Evolutionary conservation across 2,888 invertebrate genomes (phyloP), one percentile per base, ranked within the genome.

Genomic region (Synergus gifuensis): DNA sequence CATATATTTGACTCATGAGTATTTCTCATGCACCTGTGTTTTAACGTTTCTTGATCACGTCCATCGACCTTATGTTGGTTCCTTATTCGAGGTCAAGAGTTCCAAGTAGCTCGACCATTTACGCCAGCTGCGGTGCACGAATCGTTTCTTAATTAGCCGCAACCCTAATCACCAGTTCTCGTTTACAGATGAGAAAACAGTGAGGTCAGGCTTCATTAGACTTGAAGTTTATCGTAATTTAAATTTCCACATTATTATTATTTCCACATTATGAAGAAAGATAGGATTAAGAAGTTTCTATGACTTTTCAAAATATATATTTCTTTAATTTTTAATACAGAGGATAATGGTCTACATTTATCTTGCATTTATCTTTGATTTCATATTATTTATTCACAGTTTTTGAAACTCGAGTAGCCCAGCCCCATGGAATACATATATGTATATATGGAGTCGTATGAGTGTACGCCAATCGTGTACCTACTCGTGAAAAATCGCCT

Each of bases 111-210:
- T 82, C 77, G 78, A 78, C 83, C 81, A 80, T 82, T 83, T 69
- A 79, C 82, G 87, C 86, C 89, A 88, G 87, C 86, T 86, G 88
- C 82, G 82, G 80, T 83, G 85, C 86, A 85, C 46, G 83, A 82
- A 83, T 83, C 82, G 83, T 82, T 87, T 87, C 88, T 88, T 89
- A 89, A 89, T 89, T 89, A 88, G 88, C 85, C 81, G 82, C 82
- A 81, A 85, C 85, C 86, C 84, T 87, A 83, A 87, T 85, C 85
- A 87, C 86, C 81, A 82, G 86, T 83, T 83, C 49, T 69, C 40
- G 40, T 36, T 54, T 73, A 40, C 54, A 11, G 36, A 73, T 73
- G 73, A 54, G n/a, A 36, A 40, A 73, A 54, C 16, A 42, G 66
- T 8, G 2, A 62, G 28, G 14, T 62, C 58, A 18, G 18, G 18